Evolutionary conservation across 2,888 invertebrate species (phyloP).

Genomic region (Zaprionus obscuricornis): DNA sequence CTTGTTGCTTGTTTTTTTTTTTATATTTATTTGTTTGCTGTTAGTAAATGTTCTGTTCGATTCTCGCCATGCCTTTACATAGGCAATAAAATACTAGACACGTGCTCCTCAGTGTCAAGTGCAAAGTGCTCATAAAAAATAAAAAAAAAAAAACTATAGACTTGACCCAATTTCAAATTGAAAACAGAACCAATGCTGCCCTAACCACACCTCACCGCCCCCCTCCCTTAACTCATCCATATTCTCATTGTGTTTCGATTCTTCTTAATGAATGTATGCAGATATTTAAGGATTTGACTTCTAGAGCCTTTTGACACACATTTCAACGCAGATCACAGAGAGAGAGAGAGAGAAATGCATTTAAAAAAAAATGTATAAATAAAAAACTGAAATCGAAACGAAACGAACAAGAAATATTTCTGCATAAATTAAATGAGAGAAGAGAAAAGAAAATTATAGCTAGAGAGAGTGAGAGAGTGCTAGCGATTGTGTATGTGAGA

Average conservation of each 20-base stretch:
- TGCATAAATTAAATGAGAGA: constrained; percentile 61
- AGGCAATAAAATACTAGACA: constrained; percentile 13
- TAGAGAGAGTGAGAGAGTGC: constrained; percentile 2
- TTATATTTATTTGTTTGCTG: constrained; percentile 1
- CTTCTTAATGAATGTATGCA: constrained; percentile 20
- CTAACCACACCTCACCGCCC: too few species aligned
- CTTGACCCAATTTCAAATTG: constrained; percentile 61
- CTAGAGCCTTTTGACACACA: constrained; percentile 49
- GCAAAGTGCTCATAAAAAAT: constrained; percentile 27
- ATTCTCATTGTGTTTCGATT: too few species aligned
- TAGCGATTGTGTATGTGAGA: neutral
- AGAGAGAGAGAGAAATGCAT: constrained; percentile 70
- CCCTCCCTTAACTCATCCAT: too few species aligned
- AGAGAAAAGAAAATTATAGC: constrained; percentile 13
- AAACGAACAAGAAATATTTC: constrained; percentile 33
- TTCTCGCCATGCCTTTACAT: too few species aligned
- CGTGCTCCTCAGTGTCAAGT: constrained; percentile 59
- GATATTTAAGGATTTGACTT: constrained; percentile 49
- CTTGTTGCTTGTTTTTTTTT: constrained; percentile 22
- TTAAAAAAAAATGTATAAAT: constrained; percentile 26
- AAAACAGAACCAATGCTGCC: too few species aligned
- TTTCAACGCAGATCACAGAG: constrained; percentile 5
- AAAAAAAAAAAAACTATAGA: too few species aligned
- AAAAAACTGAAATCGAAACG: constrained; percentile 41
- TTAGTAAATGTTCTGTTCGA: constrained; percentile 38